A percentile compares a stretch with the other conserved stretches of the same genome.
Conservation (phyloP, 2,888 invertebrate species). For the Electrophaes corylata region DNA sequence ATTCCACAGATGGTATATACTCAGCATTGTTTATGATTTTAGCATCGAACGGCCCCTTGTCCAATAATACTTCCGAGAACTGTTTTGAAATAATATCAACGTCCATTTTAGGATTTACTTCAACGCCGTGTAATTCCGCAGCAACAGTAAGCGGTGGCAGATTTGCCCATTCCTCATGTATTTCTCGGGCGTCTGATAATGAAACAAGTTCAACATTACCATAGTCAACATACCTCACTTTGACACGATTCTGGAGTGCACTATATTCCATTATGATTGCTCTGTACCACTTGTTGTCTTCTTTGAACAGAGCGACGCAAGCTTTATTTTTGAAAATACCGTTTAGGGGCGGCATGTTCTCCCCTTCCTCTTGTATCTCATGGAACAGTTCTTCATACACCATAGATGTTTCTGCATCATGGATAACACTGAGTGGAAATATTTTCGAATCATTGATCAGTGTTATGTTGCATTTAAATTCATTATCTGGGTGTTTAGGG, state of each 20-base stretch:
- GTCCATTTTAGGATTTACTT: constrained; percentile 60
- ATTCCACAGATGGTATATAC: constrained; percentile 57
- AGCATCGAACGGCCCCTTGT: constrained; percentile 63
- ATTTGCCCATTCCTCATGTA: constrained; percentile 73
- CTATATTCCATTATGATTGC: constrained; percentile 84
- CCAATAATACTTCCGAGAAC: constrained; percentile 57
- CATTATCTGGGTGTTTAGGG: constrained; percentile 45
- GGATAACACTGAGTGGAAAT: constrained; percentile 66
- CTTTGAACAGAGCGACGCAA: constrained; percentile 86
- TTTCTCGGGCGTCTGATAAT: constrained; percentile 73
- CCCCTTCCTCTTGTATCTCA: constrained; percentile 76
- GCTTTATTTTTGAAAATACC: constrained; percentile 78
- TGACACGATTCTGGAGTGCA: constrained; percentile 68
- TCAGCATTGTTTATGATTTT: constrained; percentile 54
- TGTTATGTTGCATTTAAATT: constrained; percentile 64
- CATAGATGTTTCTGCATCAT: constrained; percentile 65
- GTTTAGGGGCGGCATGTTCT: constrained; percentile 67
- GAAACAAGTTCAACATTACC: constrained; percentile 86
- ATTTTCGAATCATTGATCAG: constrained; percentile 59
- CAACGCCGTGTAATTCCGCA: constrained; percentile 71
- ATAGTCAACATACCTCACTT: constrained; percentile 90
- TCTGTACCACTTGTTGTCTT: constrained; percentile 89
- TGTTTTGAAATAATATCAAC: constrained; percentile 56
- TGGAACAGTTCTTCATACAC: constrained; percentile 76
- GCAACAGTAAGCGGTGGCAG: constrained; percentile 81